Evolutionary conservation across 2,113 vertebrate genomes (phyloP), one percentile per base, ranked within the genome.

Genomic region (Prochilodus magdalenae): DNA sequence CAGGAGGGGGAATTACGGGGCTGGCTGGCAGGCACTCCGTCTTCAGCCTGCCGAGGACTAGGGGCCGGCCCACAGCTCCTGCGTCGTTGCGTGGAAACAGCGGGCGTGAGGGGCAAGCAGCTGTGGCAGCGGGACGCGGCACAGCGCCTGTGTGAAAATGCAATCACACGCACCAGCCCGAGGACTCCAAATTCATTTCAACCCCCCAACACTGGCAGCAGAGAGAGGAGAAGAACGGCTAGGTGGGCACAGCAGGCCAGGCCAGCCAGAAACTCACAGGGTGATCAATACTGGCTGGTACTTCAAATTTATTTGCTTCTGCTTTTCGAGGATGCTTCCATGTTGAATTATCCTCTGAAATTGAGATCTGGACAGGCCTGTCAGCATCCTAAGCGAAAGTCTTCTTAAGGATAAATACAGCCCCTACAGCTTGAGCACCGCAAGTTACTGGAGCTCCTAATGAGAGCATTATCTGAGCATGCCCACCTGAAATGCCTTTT

Each of bases 21-120:
- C 78, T 92, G 87, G 91, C 80, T 94, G 94, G 92, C 94, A 94
- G 92, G 91, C 91, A 93, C 92, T 95, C 95, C 95, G 94, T 95
- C 92, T 96, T 90, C 90, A 91, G 91, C 94, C 93, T 94, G 91
- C 94, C 92, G 92, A 93, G 93, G 92, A 66, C 11, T 40, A n/a
- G 92, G 80, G 85, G 91, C 90, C 91, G 91, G 91, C 89, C 67
- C 18, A 29, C 26, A 57, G 88, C 91, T 93, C 12, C 90, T 89
- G 86, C 84, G 87, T 86, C 88, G 89, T 87, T 93, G 94, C 93
- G 92, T 93, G 91, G 89, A 92, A 94, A 93, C 89, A 86, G 92
- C 90, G 90, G 93, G 63, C 36, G 40, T 62, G 29, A 44, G 75
- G 75, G 73, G 55, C 36, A 51, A 73, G 70, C 67, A 80, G 73